A percentile compares a stretch with the other conserved stretches of the same genome.
These are phyloP conservation scores for Ardeotis arabs DNA, from an alignment of 2,113 vertebrate species.

Conservation along the genomic window DNA sequence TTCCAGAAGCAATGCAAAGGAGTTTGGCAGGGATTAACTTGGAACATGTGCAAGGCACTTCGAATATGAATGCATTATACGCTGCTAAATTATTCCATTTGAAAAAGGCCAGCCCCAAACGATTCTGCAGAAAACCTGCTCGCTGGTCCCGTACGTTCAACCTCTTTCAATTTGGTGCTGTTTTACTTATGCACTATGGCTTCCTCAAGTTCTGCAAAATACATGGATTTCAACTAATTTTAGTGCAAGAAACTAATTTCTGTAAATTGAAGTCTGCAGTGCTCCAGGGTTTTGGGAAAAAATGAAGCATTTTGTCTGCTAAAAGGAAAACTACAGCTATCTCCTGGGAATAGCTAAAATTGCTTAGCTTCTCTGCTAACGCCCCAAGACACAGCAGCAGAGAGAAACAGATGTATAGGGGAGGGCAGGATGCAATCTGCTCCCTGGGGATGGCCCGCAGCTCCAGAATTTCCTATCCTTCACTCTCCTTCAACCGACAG, in stretches of 20 bases:
- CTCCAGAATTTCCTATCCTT: neutral
- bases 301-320: neutral
- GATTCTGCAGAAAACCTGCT: neutral
- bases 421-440: neutral
- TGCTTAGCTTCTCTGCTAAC: neutral
- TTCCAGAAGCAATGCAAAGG: neutral
- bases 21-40: neutral
- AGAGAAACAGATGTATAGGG: neutral
- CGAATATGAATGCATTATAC: accelerated
- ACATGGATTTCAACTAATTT: neutral
- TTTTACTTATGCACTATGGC: neutral
- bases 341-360: neutral
- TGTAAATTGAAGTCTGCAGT: neutral
- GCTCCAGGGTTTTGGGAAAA: neutral
- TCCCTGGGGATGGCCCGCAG: neutral
- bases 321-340: neutral
- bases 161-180: neutral
- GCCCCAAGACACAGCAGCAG: neutral
- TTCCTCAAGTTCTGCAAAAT: neutral
- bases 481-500: neutral
- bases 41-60: neutral
- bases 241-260: neutral
- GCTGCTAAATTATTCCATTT: neutral
- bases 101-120: neutral
- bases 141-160: neutral